phyloP scores from a whole-genome alignment of 2,888 invertebrate species.

The Drosophila nr. fundita region DNA sequence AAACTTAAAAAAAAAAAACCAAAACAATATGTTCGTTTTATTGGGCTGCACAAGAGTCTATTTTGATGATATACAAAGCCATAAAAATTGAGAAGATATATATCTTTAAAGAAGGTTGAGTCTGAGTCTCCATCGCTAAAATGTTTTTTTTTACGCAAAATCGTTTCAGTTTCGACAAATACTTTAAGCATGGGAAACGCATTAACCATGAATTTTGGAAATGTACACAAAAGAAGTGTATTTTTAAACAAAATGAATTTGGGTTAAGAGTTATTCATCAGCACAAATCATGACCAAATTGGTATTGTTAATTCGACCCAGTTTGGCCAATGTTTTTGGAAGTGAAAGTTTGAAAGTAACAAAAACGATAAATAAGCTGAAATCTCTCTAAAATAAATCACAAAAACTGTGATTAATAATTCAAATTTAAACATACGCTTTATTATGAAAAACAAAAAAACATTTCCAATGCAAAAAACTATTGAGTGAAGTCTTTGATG shows the following conservation, averaged over 20 bases:
- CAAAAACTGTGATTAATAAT: neutral
- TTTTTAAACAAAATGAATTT: neutral
- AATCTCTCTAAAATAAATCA: neutral
- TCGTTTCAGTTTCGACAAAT: neutral
- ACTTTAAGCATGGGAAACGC: neutral
- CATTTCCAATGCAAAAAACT: neutral
- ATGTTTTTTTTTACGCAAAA: neutral
- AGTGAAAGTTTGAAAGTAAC: neutral
- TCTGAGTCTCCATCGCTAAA: neutral
- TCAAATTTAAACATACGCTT: neutral
- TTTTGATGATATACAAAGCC: neutral
- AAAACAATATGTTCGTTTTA: neutral
- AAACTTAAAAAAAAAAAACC: constrained; percentile 69
- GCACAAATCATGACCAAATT: neutral
- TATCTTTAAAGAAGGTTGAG: neutral
- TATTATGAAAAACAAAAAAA: neutral
- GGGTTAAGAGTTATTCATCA: neutral
- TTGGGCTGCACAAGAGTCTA: neutral
- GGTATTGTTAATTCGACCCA: neutral
- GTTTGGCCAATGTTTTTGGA: neutral
- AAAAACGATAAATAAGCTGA: neutral
- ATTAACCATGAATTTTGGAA: neutral
- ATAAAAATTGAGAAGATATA: neutral
- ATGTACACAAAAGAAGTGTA: neutral
- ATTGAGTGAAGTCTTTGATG: neutral